Conservation (phyloP, 2,797 vertebrate genomes). For the Crocodylus rhombifer region DNA sequence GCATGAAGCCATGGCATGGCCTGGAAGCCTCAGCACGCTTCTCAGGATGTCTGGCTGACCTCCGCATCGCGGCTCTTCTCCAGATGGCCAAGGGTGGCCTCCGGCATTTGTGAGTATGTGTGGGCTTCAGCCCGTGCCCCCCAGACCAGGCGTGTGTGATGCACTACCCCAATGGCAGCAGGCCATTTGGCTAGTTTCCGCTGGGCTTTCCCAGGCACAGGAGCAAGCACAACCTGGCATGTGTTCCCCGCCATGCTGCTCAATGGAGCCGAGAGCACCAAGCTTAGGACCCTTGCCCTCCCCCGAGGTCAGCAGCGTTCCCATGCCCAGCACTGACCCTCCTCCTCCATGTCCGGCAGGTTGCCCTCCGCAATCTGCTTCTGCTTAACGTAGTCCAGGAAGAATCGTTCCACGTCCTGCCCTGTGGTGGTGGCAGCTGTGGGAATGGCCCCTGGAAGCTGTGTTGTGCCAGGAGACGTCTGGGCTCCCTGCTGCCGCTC, state of each 20-base stretch:
- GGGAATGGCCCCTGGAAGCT: not conserved
- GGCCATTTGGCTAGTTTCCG: rapidly evolving
- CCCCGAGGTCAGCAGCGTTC: not conserved
- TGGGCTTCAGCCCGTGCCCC: not conserved
- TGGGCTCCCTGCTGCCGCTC: not conserved
- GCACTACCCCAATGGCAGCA: too few species aligned
- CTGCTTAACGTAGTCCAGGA: constrained; percentile 87
- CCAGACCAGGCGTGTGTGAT: not conserved
- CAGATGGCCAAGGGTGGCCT: not conserved
- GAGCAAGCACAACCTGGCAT: not conserved
- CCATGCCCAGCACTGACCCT: constrained; percentile 29
- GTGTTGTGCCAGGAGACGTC: not conserved
- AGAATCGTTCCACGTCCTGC: constrained; percentile 83
- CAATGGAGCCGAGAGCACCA: not conserved
- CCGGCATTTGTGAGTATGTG: not conserved
- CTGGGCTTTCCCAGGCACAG: not conserved
- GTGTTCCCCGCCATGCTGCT: not conserved
- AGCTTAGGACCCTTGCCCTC: not conserved
- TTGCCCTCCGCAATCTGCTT: constrained; percentile 89
- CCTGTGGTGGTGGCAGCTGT: not conserved
- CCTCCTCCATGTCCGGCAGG: constrained; percentile 78
- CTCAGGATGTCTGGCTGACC: not conserved
- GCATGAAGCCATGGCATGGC: not conserved
- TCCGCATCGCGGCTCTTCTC: not conserved
- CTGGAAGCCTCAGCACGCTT: not conserved